These are phyloP conservation scores for Melanostigma gelatinosum DNA, from an alignment of 2,113 vertebrate genomes.

Conservation along the genomic window DNA sequence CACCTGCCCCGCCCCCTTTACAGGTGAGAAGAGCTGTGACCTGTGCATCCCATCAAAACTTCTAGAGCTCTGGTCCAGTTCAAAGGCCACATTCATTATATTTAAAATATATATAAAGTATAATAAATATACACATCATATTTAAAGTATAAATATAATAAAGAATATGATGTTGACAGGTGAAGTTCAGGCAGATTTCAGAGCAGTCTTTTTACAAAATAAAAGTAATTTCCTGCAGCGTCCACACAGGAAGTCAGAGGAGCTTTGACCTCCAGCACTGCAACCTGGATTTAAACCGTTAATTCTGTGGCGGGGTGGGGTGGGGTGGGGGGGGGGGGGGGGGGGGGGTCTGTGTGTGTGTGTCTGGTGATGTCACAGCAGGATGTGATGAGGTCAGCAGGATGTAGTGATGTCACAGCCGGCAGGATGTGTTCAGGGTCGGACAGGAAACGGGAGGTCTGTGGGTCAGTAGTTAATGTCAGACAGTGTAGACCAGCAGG, in stretches of 20 bases:
- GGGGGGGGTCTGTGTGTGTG: neutral
- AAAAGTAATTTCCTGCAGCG: conserved; percentile 48
- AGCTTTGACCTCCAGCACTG: conserved; percentile 15
- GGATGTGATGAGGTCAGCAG: conserved; percentile 61
- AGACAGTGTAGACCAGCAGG: no score
- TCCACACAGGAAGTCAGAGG: conserved; percentile 37
- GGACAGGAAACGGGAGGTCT: conserved; percentile 32
- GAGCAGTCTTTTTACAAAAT: conserved; percentile 32
- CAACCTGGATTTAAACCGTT: no score
- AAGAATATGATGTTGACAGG: neutral
- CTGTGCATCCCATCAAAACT: neutral
- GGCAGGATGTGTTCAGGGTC: conserved; percentile 58
- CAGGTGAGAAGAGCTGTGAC: conserved; percentile 33
- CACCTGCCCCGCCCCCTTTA: conserved; percentile 17
- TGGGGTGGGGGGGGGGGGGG: neutral
- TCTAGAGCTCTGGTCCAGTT: no score
- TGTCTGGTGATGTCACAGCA: conserved; percentile 43
- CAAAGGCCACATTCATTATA: no score
- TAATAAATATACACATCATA: no score
- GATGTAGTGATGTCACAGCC: conserved; percentile 50
- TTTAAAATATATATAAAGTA: no score
- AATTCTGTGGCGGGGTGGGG: no score
- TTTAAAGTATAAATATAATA: no score
- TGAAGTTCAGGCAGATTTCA: neutral
- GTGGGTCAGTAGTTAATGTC: no score